Evolutionary conservation across 1,140 invertebrate species (phyloP).

Genomic region (Venustaconcha ellipsiformis): DNA sequence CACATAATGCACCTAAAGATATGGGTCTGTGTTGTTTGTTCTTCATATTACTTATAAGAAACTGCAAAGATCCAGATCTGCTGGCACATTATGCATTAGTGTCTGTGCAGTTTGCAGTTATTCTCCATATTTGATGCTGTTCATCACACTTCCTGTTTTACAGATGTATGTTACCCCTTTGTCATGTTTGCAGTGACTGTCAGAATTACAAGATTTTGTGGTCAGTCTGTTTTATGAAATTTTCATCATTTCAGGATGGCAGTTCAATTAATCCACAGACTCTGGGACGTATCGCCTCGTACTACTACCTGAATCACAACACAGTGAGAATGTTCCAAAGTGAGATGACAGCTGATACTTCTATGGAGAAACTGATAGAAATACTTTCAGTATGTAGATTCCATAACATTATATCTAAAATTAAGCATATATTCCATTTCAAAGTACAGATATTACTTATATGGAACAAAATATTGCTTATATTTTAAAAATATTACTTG

Average conservation of each 20-base stretch:
- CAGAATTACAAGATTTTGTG: not conserved
- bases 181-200: not conserved
- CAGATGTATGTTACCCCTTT: not conserved
- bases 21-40: too few species aligned
- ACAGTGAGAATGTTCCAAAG: constrained; percentile 89
- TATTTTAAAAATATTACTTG: not conserved
- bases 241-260: constrained; percentile 74
- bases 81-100: too few species aligned
- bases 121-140: too few species aligned
- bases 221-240: not conserved
- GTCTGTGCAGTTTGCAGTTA: too few species aligned
- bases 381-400: constrained; percentile 76
- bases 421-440: not conserved
- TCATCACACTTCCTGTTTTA: not conserved
- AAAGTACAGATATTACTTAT: not conserved
- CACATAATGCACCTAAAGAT: too few species aligned
- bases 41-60: too few species aligned
- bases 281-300: constrained; percentile 93
- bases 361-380: constrained; percentile 81
- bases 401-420: not conserved
- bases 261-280: constrained; percentile 82
- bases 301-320: constrained; percentile 96
- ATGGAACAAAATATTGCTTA: not conserved
- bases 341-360: constrained; percentile 76
- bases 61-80: too few species aligned